Evolutionary conservation across 2,797 vertebrate genomes (phyloP), one percentile per base, ranked within the genome.

Genomic region (Epinephelus malabaricus): DNA sequence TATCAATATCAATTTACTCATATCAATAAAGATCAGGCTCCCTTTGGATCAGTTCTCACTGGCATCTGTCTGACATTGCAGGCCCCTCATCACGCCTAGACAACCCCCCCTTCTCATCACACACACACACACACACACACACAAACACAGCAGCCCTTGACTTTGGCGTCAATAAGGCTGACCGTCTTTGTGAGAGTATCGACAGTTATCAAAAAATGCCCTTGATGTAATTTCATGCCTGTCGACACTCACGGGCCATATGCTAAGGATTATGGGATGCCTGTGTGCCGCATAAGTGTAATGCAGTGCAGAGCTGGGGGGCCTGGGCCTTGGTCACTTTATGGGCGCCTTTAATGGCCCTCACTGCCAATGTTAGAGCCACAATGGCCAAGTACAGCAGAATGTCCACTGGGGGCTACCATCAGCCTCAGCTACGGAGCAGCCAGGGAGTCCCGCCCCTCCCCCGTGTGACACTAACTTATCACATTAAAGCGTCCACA

Each of bases 1-100:
- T 98, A 97, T 99, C 97, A 97, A 98, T 98, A 97, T 97, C 96
- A 96, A 97, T 98, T 98, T 98, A 96, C 97, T 96, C 94, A 97
- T 98, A 97, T 97, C 97, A 97, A 98, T 99, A 98, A 97, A 96
- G 94, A 97, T 96, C 95, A 95, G 86, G 84, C 94, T 97, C 96
- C 95, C 96, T 86, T 94, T 81, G 95, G 96, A 96, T 95, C 88
- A 67, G 89, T 88, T 95, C 94, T 96, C 94, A 90, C 87, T 66
- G 92, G 92, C 92, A 91, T 92, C 92, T 92, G 91, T 93, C 92
- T 94, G 93, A 94, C 95, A 94, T 94, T 94, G 94, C 86, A 93
- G 92, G 89, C 85, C 91, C 88, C 82, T 92, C 88, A 91, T 91
- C 90, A 91, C 81, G 71, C 75, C 85, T 90, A 92, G 87, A 91